Percentiles rank a stretch among this genome's conserved stretches.
Conservation (phyloP, 2,113 vertebrate genomes). For the Dromiciops gliroides region DNA sequence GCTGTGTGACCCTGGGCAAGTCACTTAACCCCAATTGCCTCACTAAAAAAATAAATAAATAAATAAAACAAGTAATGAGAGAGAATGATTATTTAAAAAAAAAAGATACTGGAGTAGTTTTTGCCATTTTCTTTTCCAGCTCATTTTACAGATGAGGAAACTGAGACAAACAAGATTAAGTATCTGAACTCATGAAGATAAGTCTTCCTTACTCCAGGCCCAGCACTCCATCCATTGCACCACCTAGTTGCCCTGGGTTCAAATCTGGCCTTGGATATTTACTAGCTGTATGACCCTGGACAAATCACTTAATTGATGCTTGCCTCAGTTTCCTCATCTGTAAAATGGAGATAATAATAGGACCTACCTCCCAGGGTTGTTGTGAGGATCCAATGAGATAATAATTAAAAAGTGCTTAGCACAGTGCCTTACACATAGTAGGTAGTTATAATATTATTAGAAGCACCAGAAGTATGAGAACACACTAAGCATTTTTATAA, state of each 20-base stretch:
- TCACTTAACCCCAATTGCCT: no score
- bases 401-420: background rate
- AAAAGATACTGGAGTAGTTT: background rate
- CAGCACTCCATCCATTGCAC: background rate
- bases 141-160: background rate
- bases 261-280: background rate
- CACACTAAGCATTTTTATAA: background rate
- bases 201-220: background rate
- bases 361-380: background rate
- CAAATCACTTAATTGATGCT: background rate
- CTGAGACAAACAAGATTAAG: background rate
- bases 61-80: no score
- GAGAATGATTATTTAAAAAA: no score
- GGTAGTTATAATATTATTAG: background rate
- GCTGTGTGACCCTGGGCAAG: no score
- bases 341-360: background rate
- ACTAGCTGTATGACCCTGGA: background rate
- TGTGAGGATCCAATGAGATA: background rate
- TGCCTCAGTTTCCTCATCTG: background rate
- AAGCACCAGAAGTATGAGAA: background rate
- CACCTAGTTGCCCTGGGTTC: background rate
- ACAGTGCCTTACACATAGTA: background rate
- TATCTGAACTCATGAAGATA: background rate
- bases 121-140: background rate
- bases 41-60: no score